Evolutionary conservation across 2,888 invertebrate genomes (phyloP).

Genomic region (Apamea epomidion): DNA sequence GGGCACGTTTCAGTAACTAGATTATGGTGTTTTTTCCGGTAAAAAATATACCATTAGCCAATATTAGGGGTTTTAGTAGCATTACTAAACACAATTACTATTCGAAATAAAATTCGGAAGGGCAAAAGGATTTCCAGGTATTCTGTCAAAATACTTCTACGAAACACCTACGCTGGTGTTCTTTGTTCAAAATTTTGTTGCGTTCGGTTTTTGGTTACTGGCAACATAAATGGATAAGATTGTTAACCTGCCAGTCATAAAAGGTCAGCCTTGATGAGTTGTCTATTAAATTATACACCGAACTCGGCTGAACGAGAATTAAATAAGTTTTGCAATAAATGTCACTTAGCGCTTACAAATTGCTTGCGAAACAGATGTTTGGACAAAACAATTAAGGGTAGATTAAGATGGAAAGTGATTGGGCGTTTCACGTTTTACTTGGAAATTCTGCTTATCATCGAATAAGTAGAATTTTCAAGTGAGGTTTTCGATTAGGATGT

Average conservation of each 20-base stretch:
- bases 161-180: slow-evolving; percentile 3
- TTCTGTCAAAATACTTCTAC: not conserved
- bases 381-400: slow-evolving; percentile 2
- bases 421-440: not conserved
- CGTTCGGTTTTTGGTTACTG: slow-evolving; percentile 3
- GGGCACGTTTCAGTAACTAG: not conserved
- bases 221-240: slow-evolving; percentile 29
- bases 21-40: not conserved
- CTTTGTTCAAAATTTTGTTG: not conserved
- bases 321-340: slow-evolving; percentile 44
- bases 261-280: slow-evolving; percentile 42
- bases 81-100: not conserved
- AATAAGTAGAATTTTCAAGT: no score
- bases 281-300: slow-evolving; percentile 33
- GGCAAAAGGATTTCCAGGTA: not conserved
- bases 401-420: not conserved
- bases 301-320: slow-evolving; percentile 36
- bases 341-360: slow-evolving; percentile 43
- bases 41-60: not conserved
- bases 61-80: not conserved
- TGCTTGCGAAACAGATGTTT: slow-evolving; percentile 36
- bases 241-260: slow-evolving; percentile 36
- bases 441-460: not conserved
- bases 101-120: slow-evolving; percentile 1
- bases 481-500: not conserved